phyloP scores from a whole-genome alignment of 2,113 vertebrate genomes.

The Butorides virescens region DNA sequence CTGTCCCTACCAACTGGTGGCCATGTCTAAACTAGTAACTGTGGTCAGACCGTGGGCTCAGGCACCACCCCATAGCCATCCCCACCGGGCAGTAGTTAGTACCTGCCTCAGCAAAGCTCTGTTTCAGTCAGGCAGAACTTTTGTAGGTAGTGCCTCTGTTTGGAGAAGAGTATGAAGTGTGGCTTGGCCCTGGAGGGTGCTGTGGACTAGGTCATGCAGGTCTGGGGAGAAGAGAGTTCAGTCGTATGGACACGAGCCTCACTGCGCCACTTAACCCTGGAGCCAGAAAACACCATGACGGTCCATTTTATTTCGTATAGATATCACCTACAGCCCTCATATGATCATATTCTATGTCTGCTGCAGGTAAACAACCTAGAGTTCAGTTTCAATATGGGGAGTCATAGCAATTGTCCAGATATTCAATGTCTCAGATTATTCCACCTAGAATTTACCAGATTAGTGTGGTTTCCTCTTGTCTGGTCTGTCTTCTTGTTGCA shows the following conservation, averaged over 20 bases:
- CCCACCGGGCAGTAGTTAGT: accelerated
- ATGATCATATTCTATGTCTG: not conserved
- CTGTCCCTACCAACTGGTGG: not conserved
- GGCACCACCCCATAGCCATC: not conserved
- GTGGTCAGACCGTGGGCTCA: not conserved
- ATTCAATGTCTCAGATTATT: not conserved
- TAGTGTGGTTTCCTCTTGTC: not conserved
- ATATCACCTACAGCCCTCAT: not conserved
- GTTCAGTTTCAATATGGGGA: not conserved
- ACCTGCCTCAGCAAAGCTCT: not conserved
- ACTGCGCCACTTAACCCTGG: not conserved
- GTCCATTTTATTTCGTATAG: not conserved
- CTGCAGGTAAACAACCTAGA: not conserved
- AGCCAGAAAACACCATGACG: not conserved
- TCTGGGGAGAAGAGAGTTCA: not conserved
- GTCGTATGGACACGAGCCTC: not conserved
- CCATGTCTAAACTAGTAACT: not conserved
- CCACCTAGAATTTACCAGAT: not conserved
- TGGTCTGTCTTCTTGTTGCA: not conserved
- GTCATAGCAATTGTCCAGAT: not conserved
- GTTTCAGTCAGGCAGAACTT: not conserved
- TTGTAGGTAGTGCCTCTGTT: not conserved
- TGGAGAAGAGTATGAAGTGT: not conserved
- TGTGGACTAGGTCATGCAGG: not conserved
- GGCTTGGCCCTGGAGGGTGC: not conserved